phyloP scores from a whole-genome alignment of 2,113 vertebrate genomes.

The Passer montanus region DNA sequence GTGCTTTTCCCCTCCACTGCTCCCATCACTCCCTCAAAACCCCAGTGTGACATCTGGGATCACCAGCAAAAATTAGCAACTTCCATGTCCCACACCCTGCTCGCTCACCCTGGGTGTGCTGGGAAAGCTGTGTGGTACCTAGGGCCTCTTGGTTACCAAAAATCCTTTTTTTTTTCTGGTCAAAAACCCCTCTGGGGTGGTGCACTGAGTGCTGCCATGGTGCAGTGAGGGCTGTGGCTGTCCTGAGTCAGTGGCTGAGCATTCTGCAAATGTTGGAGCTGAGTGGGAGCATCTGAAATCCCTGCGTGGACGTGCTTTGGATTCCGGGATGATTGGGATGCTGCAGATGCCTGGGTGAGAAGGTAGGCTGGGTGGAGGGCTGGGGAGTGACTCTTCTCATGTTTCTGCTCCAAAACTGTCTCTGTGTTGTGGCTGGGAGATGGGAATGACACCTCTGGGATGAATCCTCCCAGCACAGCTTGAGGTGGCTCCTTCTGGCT shows the following conservation, averaged over 20 bases:
- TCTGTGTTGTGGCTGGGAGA: not conserved
- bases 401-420: not conserved
- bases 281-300: slow-evolving; percentile 43
- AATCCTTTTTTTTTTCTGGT: not conserved
- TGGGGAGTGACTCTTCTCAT: not conserved
- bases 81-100: not conserved
- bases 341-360: slow-evolving; percentile 1
- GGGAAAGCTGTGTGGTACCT: not conserved
- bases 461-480: not conserved
- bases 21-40: accelerated
- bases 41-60: too few relatives aligned
- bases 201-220: accelerated
- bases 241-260: slow-evolving; percentile 50
- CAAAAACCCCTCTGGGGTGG: accelerated
- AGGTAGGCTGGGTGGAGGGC: not conserved
- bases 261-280: not conserved
- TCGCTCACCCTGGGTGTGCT: accelerated
- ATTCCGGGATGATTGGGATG: slow-evolving; percentile 44
- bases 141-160: not conserved
- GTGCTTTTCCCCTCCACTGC: not conserved
- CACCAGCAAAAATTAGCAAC: not conserved
- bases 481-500: not conserved
- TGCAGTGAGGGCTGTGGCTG: not conserved
- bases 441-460: not conserved
- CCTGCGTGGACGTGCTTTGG: not conserved